Base-by-base conservation (phyloP, 2,797 vertebrate species). In the Cheracebus regulus region DNA sequence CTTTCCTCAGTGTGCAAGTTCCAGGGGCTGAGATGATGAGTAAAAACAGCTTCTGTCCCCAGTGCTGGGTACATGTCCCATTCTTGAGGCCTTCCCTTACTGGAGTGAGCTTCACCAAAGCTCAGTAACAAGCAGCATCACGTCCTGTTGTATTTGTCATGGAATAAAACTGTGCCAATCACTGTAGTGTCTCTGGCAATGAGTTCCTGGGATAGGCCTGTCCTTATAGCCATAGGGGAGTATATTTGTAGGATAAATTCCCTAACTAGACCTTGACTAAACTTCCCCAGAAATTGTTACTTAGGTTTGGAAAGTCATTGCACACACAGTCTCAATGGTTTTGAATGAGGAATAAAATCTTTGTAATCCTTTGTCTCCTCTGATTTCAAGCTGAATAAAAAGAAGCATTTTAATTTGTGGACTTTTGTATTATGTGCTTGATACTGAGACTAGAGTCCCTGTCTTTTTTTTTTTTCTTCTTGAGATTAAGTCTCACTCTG, bases 231-330 rank as follows among this genome's bases (percentile, higher is more conserved):
- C 50, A 44, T 79, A 33, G 4, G 55, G 75, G 67, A 44, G 12
- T n/a, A 4, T 55, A 57, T 83, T 93, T 24, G 9, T 61, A 33
- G 61, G 7, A 22, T 8, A 22, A 30, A 33, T 46, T 67, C 73
- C 46, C 78, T 86, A 89, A 79, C 58, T 61, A 89, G 52, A 15
- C 89, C 80, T 96, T 55, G 92, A 93, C 90, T 80, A 83, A 89
- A 52, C 6, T 75, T 30, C 84, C 24, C 46, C 93, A 46, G 50
- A 79, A 95, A 92, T 96, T 83, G 26, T 94, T 61, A 85, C 80
- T 95, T 80, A 73, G 4, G 95, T 75, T 92, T 90, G 92, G 58
- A 70, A 86, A 39, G 30, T 95, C 26, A 46, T 58, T 57, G 72
- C 58, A 78, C 24, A 67, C 17, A 28, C 30, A 84, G 17, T 78